Evolutionary conservation across 2,888 invertebrate species (phyloP).

Genomic region (Rhyacophila evoluta): DNA sequence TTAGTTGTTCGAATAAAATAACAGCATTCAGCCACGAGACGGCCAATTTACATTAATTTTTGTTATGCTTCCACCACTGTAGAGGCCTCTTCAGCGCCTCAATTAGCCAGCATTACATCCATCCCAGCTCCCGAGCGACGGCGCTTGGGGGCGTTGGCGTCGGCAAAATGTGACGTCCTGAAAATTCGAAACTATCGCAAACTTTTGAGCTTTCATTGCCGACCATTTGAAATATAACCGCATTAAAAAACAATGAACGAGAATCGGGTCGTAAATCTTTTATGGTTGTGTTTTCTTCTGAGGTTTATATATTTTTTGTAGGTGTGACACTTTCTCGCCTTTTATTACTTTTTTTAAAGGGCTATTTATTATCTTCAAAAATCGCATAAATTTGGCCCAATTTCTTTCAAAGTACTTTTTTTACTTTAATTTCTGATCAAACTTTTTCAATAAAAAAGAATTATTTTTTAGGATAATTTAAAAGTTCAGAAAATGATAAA

Average conservation of each 20-base stretch:
- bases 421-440: background rate
- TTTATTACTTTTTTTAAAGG: constrained; percentile 2
- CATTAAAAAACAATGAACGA: constrained; percentile 26
- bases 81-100: constrained; percentile 17
- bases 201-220: constrained; percentile 18
- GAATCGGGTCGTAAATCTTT: constrained; percentile 20
- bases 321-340: background rate
- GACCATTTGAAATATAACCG: constrained; percentile 26
- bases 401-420: background rate
- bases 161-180: background rate
- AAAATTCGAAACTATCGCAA: constrained; percentile 27
- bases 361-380: constrained; percentile 8
- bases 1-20: too few relatives aligned
- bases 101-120: constrained; percentile 29
- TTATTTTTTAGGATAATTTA: too few relatives aligned
- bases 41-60: too few relatives aligned
- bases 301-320: constrained; percentile 24
- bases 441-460: background rate
- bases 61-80: background rate
- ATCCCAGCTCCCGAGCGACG: constrained; percentile 5
- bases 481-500: too few relatives aligned
- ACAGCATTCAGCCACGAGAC: too few relatives aligned
- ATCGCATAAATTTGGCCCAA: background rate
- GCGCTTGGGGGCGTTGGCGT: background rate
- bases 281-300: constrained; percentile 3